Base-by-base conservation (phyloP, 2,797 vertebrate species). In the Petrocephalus sullivani region DNA sequence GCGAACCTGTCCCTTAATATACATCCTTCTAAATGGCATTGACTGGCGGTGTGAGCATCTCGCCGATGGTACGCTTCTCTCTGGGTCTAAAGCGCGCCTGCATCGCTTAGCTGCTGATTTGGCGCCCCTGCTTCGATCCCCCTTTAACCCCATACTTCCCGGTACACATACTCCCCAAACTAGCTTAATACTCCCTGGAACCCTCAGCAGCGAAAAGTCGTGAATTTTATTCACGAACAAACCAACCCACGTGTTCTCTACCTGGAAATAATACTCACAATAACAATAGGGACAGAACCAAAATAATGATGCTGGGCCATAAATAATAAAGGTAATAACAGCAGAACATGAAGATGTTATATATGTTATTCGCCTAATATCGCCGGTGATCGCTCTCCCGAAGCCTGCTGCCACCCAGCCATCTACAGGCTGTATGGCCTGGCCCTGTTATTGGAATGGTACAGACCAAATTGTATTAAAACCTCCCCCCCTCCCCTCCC, bases 391-490 rank as follows among this genome's bases (percentile, higher is more conserved):
- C 23, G 7, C 84, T 23, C 53, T 28, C 10, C 33, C 57, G 51
- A 28, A 85, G 23, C 53, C 95, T 0, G 93, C 95, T 81, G 92
- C 96, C 91, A 89, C 89, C 90, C 28, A 7, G 5, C 58, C 86
- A 91, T 88, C 86, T 92, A 88, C 90, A 90, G 92, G 81, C 91
- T 91, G 90, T 89, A 91, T 92, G 92, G 93, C 95, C 96, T 92
- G 93, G 92, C 91, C 94, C 94, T 93, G 93, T 94, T 95, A 94
- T 95, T 93, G 93, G 92, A 93, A 93, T 95, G 94, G 93, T 94
- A 92, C 92, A 92, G 94, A 93, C 95, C 95, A 95, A 96, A 96
- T 95, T 94, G 94, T 96, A 96, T 96, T 95, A 95, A 93, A 92
- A 91, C 92, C 93, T 28, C 91, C 86, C 87, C 53, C 86, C 92